These are phyloP conservation scores for Dromococcyx pavoninus DNA, from an alignment of 2,797 vertebrate genomes.

Conservation along the genomic window DNA sequence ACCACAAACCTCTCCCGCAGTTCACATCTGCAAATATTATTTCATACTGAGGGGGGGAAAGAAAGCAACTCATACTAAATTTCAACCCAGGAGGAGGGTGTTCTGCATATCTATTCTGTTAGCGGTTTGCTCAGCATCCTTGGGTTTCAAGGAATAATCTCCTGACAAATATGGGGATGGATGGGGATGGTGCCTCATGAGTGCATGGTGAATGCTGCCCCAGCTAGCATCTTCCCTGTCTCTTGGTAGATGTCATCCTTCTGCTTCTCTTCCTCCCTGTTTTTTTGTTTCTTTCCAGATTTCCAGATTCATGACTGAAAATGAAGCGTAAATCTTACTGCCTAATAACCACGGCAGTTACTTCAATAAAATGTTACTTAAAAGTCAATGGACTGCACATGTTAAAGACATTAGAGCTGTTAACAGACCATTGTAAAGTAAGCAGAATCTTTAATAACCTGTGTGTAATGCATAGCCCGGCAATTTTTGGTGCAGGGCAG, in stretches of 20 bases:
- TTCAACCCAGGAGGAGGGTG: conserved; percentile 52
- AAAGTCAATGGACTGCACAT: conserved; percentile 84
- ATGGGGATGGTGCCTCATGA: accelerated
- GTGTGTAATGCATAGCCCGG: neutral
- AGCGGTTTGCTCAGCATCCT: neutral
- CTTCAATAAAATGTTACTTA: conserved; percentile 84
- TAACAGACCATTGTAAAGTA: conserved; percentile 82
- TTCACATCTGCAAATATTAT: conserved; percentile 73
- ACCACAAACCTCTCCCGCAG: conserved; percentile 28
- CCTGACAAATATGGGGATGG: neutral
- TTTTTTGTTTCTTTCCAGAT: conserved; percentile 20
- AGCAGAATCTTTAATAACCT: conserved; percentile 82
- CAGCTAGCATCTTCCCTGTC: neutral
- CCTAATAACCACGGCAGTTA: conserved; percentile 83
- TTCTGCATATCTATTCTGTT: neutral
- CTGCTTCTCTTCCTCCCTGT: neutral
- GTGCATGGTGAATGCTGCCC: neutral
- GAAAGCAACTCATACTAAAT: neutral
- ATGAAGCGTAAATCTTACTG: conserved; percentile 85
- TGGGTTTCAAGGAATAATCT: neutral
- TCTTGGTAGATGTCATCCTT: conserved; percentile 15
- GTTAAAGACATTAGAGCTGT: conserved; percentile 83
- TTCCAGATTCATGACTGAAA: conserved; percentile 77
- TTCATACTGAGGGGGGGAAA: neutral
- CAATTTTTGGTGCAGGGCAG: conserved; percentile 38